These are phyloP conservation scores for Urophycis tenuis DNA, from an alignment of 2,797 vertebrate genomes.

Conservation along the genomic window DNA sequence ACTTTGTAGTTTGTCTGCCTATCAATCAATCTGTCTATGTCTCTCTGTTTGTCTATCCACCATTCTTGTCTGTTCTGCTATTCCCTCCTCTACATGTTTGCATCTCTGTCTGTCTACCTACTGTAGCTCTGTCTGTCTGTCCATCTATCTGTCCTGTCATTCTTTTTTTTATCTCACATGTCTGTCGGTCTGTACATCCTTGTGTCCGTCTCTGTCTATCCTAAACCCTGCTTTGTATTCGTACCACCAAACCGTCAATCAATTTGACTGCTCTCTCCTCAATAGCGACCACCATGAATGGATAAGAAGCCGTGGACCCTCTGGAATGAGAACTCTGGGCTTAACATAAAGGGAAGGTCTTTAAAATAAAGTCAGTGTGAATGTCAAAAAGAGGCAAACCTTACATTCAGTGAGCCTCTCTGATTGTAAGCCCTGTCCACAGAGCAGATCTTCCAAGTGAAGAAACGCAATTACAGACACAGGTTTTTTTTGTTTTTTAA, in stretches of 20 bases:
- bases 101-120: too few species aligned
- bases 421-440: too few species aligned
- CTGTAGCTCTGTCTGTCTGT: neutral
- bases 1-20: too few species aligned
- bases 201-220: conserved; percentile 7
- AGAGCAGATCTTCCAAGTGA: too few species aligned
- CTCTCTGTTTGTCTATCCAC: neutral
- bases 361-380: conserved; percentile 21
- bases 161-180: neutral
- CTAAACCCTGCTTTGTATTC: neutral
- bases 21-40: neutral
- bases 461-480: neutral
- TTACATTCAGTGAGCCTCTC: too few species aligned
- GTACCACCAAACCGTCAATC: neutral
- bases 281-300: too few species aligned
- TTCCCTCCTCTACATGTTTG: too few species aligned
- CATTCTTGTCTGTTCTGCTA: too few species aligned
- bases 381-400: conserved; percentile 22
- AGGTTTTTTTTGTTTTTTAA: neutral
- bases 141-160: neutral
- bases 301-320: too few species aligned
- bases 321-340: conserved; percentile 25
- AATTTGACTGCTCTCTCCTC: too few species aligned
- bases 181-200: neutral
- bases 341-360: conserved; percentile 18